These are phyloP conservation scores for Drosophila basisetae DNA, from an alignment of 2,888 invertebrate species.

Conservation along the genomic window DNA sequence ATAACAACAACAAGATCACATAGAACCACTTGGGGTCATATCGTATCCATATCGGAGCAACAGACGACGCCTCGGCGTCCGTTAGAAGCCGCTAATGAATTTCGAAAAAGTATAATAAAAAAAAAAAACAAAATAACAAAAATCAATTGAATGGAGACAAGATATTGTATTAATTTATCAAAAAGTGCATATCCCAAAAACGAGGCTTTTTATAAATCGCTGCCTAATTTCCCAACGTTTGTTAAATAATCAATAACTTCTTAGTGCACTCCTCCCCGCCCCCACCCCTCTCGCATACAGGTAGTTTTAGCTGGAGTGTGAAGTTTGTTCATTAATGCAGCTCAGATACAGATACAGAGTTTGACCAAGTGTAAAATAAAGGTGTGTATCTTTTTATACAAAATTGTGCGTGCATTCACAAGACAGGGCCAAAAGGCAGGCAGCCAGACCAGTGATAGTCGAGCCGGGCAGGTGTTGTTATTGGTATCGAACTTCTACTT, in stretches of 20 bases:
- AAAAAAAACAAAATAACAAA: constrained; percentile 5
- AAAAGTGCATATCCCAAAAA: constrained; percentile 57
- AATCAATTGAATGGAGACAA: constrained; percentile 74
- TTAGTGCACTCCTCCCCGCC: neutral
- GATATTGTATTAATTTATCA: constrained; percentile 79
- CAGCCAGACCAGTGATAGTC: constrained; percentile 7
- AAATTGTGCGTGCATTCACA: constrained; percentile 65
- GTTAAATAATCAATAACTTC: constrained; percentile 75
- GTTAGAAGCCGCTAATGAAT: constrained; percentile 74
- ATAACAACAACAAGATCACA: constrained; percentile 19
- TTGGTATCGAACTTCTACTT: constrained; percentile 9
- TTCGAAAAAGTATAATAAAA: constrained; percentile 36
- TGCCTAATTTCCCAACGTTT: constrained; percentile 78
- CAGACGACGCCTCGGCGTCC: constrained; percentile 57
- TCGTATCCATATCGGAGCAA: constrained; percentile 43
- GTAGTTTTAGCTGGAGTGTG: constrained; percentile 66
- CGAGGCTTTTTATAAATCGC: constrained; percentile 73
- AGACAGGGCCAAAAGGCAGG: constrained; percentile 13
- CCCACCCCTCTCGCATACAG: constrained; percentile 15
- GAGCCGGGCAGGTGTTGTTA: constrained; percentile 72
- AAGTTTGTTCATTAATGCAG: constrained; percentile 74
- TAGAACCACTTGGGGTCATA: constrained; percentile 33
- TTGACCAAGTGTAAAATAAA: constrained; percentile 73
- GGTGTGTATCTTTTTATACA: constrained; percentile 71
- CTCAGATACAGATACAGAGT: constrained; percentile 50